Conservation (phyloP, 2,888 invertebrate genomes). For the Xestia ashworthii region DNA sequence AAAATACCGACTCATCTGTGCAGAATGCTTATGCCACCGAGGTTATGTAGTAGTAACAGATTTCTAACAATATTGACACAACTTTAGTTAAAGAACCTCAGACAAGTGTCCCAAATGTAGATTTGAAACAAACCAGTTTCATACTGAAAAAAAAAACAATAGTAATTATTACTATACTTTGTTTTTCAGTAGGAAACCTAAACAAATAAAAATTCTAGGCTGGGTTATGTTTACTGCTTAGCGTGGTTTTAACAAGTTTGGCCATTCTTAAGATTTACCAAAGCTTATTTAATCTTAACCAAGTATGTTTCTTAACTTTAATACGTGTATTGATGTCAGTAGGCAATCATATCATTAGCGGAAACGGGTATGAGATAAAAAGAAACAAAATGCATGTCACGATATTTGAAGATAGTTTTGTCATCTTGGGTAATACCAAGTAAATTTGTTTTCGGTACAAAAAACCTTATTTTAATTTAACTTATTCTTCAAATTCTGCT, state of each 20-base stretch:
- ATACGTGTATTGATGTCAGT: background rate
- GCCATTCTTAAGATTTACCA: too few relatives aligned
- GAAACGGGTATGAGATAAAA: too few relatives aligned
- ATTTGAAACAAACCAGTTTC: too few relatives aligned
- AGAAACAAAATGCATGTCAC: background rate
- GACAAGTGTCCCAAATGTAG: background rate
- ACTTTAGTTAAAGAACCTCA: background rate
- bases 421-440: background rate
- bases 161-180: too few relatives aligned
- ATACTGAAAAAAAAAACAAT: background rate
- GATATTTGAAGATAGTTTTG: background rate
- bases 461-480: conserved; percentile 6
- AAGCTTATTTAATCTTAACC: too few relatives aligned
- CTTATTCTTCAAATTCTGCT: conserved; percentile 12
- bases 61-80: background rate
- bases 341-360: background rate
- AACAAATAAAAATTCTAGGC: too few relatives aligned
- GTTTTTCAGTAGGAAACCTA: too few relatives aligned
- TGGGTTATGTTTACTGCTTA: too few relatives aligned
- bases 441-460: background rate
- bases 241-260: too few relatives aligned
- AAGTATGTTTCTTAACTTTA: too few relatives aligned
- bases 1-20: background rate
- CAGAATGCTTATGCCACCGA: too few relatives aligned
- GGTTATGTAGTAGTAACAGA: too few relatives aligned